Percentiles rank a stretch among this genome's conserved stretches.
These are phyloP conservation scores for Dicranocentrus wangi DNA, from an alignment of 2,888 invertebrate genomes.

Conservation along the genomic window DNA sequence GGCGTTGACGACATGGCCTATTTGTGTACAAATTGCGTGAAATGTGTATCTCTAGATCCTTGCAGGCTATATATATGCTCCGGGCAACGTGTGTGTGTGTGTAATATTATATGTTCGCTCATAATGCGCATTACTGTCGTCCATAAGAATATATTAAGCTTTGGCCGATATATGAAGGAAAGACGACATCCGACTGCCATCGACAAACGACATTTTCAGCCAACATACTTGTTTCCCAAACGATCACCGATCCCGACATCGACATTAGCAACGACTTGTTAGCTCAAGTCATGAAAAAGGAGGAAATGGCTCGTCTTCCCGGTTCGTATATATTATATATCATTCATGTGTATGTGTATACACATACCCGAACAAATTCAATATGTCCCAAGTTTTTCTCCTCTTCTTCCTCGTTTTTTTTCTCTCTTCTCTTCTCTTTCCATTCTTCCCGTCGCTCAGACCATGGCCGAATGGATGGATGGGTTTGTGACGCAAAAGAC, in stretches of 20 bases:
- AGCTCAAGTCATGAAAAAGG: not conserved
- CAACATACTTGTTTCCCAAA: conserved; percentile 29
- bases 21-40: too few species aligned
- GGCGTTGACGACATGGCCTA: too few species aligned
- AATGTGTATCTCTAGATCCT: not conserved
- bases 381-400: conserved; percentile 3
- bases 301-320: too few species aligned
- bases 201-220: conserved; percentile 28
- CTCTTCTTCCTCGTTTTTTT: not conserved
- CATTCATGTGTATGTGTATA: not conserved
- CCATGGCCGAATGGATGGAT: conserved; percentile 18
- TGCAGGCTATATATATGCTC: too few species aligned
- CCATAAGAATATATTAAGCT: not conserved
- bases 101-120: conserved; percentile 11
- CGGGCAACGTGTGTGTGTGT: conserved; percentile 7
- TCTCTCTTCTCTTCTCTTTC: not conserved
- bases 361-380: conserved; percentile 20
- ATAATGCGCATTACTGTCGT: not conserved
- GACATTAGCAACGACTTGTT: conserved; percentile 33
- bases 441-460: not conserved
- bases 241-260: conserved; percentile 16
- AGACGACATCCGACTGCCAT: conserved; percentile 26
- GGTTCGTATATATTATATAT: too few species aligned
- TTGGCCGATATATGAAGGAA: not conserved
- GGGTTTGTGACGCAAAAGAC: not conserved